phyloP scores from a whole-genome alignment of 2,888 invertebrate species.

The Imbricaverruca yamaguchii region DNA sequence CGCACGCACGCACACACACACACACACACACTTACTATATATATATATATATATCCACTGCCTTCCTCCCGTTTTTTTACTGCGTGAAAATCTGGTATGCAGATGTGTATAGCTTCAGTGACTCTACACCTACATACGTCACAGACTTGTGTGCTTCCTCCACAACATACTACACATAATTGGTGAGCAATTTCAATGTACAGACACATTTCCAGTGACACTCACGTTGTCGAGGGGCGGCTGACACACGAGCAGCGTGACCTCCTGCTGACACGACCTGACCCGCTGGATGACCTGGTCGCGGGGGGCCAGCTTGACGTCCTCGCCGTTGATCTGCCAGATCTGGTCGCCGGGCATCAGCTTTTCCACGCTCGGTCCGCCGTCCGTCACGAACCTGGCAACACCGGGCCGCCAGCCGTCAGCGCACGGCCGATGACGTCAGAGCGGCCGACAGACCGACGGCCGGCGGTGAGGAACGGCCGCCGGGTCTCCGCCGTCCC shows the following conservation, averaged over 20 bases:
- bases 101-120: no score
- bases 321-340: constrained; percentile 80
- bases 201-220: constrained; percentile 26
- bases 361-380: constrained; percentile 85
- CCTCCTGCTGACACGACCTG: constrained; percentile 66
- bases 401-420: no score
- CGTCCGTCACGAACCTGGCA: constrained; percentile 65
- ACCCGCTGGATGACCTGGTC: constrained; percentile 85
- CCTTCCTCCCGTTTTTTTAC: background rate
- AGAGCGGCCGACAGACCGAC: no score
- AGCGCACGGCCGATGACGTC: no score
- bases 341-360: constrained; percentile 86
- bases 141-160: no score
- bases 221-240: constrained; percentile 61
- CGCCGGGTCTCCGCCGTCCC: no score
- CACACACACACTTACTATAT: constrained; percentile 20
- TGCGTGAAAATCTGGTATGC: no score
- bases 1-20: no score
- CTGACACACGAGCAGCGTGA: constrained; percentile 72
- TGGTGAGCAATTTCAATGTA: no score
- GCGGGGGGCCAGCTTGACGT: constrained; percentile 65
- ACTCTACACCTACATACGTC: no score
- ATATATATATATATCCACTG: constrained; percentile 7
- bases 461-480: no score
- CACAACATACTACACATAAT: no score